Percentiles rank a stretch among this genome's conserved stretches.
Conservation (phyloP, 2,888 invertebrate species). For the Phalangium opilio region DNA sequence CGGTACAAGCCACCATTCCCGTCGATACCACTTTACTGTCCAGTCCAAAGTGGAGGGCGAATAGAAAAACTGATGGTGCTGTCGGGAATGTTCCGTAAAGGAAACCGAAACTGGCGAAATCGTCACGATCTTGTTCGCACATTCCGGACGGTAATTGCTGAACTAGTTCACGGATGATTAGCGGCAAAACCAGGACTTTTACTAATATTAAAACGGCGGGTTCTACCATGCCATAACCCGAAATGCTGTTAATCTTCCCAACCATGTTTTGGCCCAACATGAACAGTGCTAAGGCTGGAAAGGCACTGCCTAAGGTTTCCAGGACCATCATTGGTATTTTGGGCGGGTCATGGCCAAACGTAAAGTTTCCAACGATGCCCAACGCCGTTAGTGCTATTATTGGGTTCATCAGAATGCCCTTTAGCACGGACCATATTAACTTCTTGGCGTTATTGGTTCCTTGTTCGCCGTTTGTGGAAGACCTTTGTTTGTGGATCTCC, state of each 20-base stretch:
- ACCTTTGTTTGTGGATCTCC: constrained; percentile 49
- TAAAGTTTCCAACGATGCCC: constrained; percentile 51
- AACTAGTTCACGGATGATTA: constrained; percentile 71
- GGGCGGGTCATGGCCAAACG: constrained; percentile 14
- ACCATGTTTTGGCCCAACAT: constrained; percentile 81
- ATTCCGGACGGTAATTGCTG: constrained; percentile 42
- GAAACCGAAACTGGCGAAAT: constrained; percentile 81
- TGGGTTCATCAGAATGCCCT: constrained; percentile 70
- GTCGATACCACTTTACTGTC: constrained; percentile 18
- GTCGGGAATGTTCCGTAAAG: constrained; percentile 90
- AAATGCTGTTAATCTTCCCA: constrained; percentile 58
- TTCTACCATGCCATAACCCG: constrained; percentile 59
- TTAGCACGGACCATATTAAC: constrained; percentile 23
- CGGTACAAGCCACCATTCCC: constrained; percentile 77
- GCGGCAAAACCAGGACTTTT: constrained; percentile 67
- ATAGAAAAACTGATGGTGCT: constrained; percentile 90
- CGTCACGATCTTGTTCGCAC: constrained; percentile 55
- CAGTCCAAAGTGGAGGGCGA: constrained; percentile 68
- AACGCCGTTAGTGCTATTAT: constrained; percentile 82
- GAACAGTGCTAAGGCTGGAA: constrained; percentile 80
- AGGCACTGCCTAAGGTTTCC: constrained; percentile 41
- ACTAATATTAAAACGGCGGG: constrained; percentile 75
- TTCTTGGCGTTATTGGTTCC: neutral
- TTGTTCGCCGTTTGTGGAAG: neutral
- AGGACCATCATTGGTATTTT: constrained; percentile 13